Conservation (phyloP, 35 echinoderm and acorn worm genomes). For the Heliocidaris erythrogramma region DNA sequence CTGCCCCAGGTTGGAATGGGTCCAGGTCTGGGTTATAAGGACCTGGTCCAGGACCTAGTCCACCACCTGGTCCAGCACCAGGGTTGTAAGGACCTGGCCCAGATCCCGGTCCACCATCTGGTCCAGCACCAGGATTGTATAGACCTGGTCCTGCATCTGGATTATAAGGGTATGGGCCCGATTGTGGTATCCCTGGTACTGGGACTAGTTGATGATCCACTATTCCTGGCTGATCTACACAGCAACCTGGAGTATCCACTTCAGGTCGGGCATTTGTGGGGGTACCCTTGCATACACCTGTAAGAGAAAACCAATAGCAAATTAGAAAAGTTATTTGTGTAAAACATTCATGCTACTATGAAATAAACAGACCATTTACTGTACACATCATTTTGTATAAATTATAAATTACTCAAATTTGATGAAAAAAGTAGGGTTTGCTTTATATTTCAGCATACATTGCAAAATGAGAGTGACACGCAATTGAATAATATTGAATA, state of each 20-base stretch:
- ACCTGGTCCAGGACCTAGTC: neutral
- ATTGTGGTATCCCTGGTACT: neutral
- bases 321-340: neutral
- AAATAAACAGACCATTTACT: neutral
- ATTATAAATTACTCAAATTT: too few relatives aligned
- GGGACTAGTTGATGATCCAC: neutral
- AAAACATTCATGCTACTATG: neutral
- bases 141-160: neutral
- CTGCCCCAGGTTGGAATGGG: constrained; percentile 25
- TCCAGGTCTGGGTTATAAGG: neutral
- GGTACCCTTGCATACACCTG: constrained; percentile 6
- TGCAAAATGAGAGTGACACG: too few relatives aligned
- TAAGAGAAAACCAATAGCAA: neutral
- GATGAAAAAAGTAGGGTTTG: too few relatives aligned
- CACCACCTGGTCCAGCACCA: neutral
- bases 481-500: too few relatives aligned
- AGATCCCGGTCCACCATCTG: neutral
- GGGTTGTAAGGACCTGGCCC: neutral
- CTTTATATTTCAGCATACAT: too few relatives aligned
- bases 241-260: constrained; percentile 18
- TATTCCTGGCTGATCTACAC: constrained; percentile 19
- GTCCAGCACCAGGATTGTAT: neutral
- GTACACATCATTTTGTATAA: too few relatives aligned
- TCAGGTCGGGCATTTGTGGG: neutral
- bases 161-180: neutral